phyloP scores from a whole-genome alignment of 2,797 vertebrate genomes.

The Ammospiza maritima region DNA sequence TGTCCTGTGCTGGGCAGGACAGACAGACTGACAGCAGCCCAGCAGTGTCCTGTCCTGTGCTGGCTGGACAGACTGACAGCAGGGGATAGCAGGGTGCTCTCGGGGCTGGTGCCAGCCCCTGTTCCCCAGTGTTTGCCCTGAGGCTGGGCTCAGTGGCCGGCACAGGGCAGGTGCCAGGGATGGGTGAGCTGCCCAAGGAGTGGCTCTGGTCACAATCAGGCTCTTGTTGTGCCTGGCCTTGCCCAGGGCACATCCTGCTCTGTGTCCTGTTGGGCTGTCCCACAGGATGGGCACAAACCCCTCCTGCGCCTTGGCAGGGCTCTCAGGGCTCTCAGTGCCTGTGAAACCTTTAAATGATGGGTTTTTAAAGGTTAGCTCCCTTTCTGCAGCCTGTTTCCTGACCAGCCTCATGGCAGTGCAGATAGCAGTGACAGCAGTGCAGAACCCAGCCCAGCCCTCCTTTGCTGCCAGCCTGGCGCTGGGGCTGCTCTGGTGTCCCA shows the following conservation, averaged over 20 bases:
- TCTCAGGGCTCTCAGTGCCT: neutral
- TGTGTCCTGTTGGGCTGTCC: neutral
- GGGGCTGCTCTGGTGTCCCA: neutral
- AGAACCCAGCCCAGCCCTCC: neutral
- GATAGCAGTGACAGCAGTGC: too few relatives aligned
- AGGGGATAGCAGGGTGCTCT: neutral
- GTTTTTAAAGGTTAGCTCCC: neutral
- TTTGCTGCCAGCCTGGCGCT: neutral
- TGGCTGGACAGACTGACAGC: too few relatives aligned
- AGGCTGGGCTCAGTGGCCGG: neutral
- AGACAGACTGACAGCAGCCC: too few relatives aligned
- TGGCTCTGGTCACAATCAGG: neutral
- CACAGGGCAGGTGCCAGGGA: neutral
- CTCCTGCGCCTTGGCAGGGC: neutral
- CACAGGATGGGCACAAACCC: neutral
- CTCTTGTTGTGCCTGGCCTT: neutral
- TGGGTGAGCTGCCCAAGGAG: neutral
- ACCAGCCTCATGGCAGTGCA: neutral
- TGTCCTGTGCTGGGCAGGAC: too few relatives aligned
- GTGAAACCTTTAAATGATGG: neutral
- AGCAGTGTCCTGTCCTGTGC: too few relatives aligned
- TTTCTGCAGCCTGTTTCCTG: neutral
- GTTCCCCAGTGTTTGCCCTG: neutral
- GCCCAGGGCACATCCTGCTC: neutral
- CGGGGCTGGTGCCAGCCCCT: neutral